phyloP scores from a whole-genome alignment of 2,888 invertebrate species.

The Ophion ventricosus region DNA sequence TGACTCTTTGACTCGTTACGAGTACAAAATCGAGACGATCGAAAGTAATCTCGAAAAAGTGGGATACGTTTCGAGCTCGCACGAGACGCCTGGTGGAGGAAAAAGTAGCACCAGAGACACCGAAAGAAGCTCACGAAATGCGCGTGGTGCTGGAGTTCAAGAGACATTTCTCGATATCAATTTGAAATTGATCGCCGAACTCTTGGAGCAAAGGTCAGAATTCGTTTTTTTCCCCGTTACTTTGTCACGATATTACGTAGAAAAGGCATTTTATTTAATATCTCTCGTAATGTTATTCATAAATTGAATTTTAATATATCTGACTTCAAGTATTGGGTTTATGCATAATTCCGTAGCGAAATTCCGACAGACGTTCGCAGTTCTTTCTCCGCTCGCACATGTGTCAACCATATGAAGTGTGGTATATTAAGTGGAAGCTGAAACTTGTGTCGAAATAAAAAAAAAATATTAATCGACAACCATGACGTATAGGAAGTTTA shows the following conservation, averaged over 20 bases:
- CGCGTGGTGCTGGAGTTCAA: conserved; percentile 29
- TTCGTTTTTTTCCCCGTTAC: background rate
- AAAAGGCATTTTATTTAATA: no score
- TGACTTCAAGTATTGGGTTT: no score
- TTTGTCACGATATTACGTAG: background rate
- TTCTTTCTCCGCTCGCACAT: no score
- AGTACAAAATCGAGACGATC: conserved; percentile 73
- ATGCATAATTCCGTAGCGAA: no score
- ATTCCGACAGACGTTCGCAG: no score
- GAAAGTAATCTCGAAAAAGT: conserved; percentile 55
- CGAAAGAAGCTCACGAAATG: conserved; percentile 47
- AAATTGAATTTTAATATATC: no score
- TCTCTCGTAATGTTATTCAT: no score
- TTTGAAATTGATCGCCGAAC: conserved; percentile 65
- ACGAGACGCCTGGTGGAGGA: background rate
- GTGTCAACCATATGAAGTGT: no score
- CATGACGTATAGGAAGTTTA: no score
- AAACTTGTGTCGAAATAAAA: no score
- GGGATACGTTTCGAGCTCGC: background rate
- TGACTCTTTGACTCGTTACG: conserved; percentile 72
- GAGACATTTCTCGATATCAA: conserved; percentile 68
- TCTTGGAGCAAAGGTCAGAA: conserved; percentile 74
- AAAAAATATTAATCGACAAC: no score
- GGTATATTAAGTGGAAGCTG: no score
- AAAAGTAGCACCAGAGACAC: conserved; percentile 51